Evolutionary conservation across 2,888 invertebrate species (phyloP).

Genomic region (Lasiommata megera): DNA sequence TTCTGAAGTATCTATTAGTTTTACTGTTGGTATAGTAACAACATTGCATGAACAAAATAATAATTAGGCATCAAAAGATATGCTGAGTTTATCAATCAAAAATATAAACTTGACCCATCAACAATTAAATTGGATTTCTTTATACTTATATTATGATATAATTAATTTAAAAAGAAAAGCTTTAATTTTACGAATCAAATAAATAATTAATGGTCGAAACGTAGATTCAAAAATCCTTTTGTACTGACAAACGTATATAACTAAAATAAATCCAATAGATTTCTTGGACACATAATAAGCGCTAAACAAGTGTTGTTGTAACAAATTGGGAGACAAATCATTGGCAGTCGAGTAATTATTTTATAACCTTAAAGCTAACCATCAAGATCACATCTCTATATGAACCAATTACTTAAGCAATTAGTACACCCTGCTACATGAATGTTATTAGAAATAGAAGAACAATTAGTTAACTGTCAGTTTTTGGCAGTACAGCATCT

Average conservation of each 20-base stretch:
- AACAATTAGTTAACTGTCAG: slow-evolving; percentile 1
- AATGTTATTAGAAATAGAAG: background rate
- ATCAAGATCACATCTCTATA: slow-evolving; percentile 31
- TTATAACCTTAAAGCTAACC: slow-evolving; percentile 31
- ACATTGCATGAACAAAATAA: background rate
- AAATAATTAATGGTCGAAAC: background rate
- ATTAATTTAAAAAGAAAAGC: background rate
- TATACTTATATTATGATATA: background rate
- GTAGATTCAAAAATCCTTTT: background rate
- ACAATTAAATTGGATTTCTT: background rate
- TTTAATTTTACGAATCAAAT: background rate
- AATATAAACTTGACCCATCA: background rate
- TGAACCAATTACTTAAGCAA: slow-evolving; percentile 25
- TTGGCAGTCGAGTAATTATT: slow-evolving; percentile 28
- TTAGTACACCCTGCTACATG: slow-evolving; percentile 41
- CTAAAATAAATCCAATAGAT: background rate
- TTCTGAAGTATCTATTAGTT: too few species aligned
- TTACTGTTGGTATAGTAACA: background rate
- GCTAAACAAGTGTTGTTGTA: slow-evolving; percentile 12
- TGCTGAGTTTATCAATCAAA: background rate
- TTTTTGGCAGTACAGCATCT: slow-evolving; percentile 1
- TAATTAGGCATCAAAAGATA: background rate
- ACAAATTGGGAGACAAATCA: slow-evolving; percentile 25
- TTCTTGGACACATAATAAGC: background rate
- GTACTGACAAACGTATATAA: background rate